A percentile compares a stretch with the other conserved stretches of the same genome.
Evolutionary conservation across 2,113 vertebrate species (phyloP).

Genomic region (Tiliqua scincoides): DNA sequence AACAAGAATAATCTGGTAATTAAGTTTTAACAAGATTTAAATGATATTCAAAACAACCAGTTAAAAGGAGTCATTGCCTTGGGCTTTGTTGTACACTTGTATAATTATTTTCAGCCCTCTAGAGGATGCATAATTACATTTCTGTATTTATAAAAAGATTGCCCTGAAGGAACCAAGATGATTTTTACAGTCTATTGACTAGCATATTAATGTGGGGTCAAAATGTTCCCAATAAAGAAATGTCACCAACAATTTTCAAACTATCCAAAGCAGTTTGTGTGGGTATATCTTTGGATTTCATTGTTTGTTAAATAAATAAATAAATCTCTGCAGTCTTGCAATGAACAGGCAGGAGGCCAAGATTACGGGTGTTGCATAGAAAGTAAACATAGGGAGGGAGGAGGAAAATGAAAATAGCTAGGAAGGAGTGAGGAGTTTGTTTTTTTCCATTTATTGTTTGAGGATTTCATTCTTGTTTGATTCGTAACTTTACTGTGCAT

Average conservation of each 20-base stretch:
- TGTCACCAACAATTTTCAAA: slow-evolving; percentile 64
- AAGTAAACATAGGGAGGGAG: neutral
- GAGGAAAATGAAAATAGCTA: neutral
- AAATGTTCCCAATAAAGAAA: slow-evolving; percentile 67
- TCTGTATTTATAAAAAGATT: slow-evolving; percentile 86
- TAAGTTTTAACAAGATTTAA: slow-evolving; percentile 87
- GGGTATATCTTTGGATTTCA: slow-evolving; percentile 25
- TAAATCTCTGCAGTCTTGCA: neutral
- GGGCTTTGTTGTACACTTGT: slow-evolving; percentile 83
- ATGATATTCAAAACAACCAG: slow-evolving; percentile 82
- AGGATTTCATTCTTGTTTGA: no score
- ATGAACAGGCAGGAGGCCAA: slow-evolving; percentile 18
- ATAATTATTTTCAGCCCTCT: slow-evolving; percentile 86
- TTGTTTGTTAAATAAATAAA: slow-evolving; percentile 9
- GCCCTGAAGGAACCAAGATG: slow-evolving; percentile 77
- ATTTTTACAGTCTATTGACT: slow-evolving; percentile 80
- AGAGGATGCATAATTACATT: slow-evolving; percentile 82
- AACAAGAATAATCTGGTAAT: slow-evolving; percentile 82
- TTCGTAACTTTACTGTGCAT: no score
- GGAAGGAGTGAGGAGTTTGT: neutral
- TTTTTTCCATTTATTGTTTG: neutral
- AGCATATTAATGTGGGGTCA: slow-evolving; percentile 77
- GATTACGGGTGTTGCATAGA: neutral
- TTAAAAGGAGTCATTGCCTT: slow-evolving; percentile 84
- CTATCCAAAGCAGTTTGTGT: slow-evolving; percentile 47